phyloP scores from a whole-genome alignment of 2,888 invertebrate species.

The Chrysopilus asiliformis region DNA sequence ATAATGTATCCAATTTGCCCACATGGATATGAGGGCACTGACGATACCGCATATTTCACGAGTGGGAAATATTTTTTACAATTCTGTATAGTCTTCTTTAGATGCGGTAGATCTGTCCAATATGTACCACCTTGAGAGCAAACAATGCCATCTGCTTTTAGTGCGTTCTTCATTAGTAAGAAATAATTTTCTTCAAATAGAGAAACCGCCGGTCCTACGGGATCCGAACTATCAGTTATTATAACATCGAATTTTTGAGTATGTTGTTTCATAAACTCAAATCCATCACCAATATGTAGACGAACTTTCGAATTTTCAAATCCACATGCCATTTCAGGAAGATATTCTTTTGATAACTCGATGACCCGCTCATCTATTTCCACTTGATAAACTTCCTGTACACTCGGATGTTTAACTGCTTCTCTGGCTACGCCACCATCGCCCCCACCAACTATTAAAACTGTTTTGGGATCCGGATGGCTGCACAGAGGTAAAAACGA shows the following conservation, averaged over 20 bases:
- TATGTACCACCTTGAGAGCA: slow-evolving; percentile 81
- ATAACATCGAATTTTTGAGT: slow-evolving; percentile 86
- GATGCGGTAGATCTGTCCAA: slow-evolving; percentile 70
- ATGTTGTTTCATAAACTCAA: slow-evolving; percentile 83
- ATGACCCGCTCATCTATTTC: slow-evolving; percentile 93
- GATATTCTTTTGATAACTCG: slow-evolving; percentile 72
- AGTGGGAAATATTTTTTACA: slow-evolving; percentile 66
- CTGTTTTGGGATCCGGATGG: slow-evolving; percentile 82
- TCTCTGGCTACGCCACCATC: slow-evolving; percentile 97
- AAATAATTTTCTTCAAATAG: slow-evolving; percentile 64
- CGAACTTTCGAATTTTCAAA: slow-evolving; percentile 72
- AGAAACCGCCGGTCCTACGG: slow-evolving; percentile 65
- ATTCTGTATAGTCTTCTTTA: slow-evolving; percentile 58
- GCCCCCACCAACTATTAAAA: slow-evolving; percentile 92
- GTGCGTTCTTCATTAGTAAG: slow-evolving; percentile 65
- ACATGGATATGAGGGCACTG: slow-evolving; percentile 92
- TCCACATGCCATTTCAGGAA: slow-evolving; percentile 84
- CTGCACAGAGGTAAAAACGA: slow-evolving; percentile 83
- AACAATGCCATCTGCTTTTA: slow-evolving; percentile 78
- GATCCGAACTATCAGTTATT: slow-evolving; percentile 97
- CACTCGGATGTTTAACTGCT: slow-evolving; percentile 81
- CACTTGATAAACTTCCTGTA: slow-evolving; percentile 77
- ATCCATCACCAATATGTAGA: slow-evolving; percentile 83
- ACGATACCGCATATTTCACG: slow-evolving; percentile 66
- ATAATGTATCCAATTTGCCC: slow-evolving; percentile 94